phyloP scores from a whole-genome alignment of 2,797 vertebrate species.

The Erethizon dorsatum region DNA sequence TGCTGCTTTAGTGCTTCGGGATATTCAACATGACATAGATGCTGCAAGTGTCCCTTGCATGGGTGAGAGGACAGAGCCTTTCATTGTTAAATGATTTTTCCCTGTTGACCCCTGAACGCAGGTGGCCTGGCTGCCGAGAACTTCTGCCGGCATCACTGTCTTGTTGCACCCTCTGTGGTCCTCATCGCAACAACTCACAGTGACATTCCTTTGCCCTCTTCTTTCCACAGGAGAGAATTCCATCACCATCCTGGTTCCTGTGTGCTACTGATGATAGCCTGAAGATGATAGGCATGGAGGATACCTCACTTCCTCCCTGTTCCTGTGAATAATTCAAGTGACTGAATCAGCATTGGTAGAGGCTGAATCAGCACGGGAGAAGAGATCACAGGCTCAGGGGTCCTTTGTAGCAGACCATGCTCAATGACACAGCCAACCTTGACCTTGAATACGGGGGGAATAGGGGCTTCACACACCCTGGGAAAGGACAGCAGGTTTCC shows the following conservation, averaged over 20 bases:
- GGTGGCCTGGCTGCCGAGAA: neutral
- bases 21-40: neutral
- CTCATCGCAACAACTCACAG: neutral
- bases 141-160: neutral
- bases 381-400: neutral
- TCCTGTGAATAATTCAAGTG: neutral
- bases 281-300: neutral
- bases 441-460: neutral
- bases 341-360: neutral
- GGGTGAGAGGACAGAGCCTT: neutral
- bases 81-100: neutral
- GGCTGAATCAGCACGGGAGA: neutral
- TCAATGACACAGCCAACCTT: neutral
- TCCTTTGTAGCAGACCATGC: neutral
- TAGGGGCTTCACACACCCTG: neutral
- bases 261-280: neutral
- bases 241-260: neutral
- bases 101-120: neutral
- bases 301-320: neutral
- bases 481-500: neutral
- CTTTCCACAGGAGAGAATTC: neutral
- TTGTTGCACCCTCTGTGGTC: neutral
- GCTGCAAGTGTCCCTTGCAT: neutral
- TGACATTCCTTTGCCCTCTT: neutral
- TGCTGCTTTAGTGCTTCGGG: neutral